phyloP scores from a whole-genome alignment of 1,140 invertebrate genomes.

The Macrostomum lignano region DNA sequence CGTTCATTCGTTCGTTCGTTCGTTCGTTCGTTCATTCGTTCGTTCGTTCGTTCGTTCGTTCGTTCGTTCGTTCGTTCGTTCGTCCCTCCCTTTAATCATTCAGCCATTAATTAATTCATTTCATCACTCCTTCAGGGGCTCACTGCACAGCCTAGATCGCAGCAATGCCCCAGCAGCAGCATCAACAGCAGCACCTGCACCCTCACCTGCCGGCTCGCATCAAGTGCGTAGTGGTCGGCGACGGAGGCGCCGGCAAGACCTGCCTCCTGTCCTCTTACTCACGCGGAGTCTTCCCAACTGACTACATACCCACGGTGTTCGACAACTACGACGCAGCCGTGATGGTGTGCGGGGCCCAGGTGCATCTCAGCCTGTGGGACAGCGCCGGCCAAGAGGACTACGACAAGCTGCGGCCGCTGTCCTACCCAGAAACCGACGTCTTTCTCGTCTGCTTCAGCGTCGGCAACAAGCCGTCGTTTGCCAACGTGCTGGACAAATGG shows the following conservation, averaged over 20 bases:
- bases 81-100: too few relatives aligned
- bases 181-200: too few relatives aligned
- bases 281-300: not conserved
- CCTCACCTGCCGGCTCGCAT: too few relatives aligned
- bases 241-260: slow-evolving; percentile 4
- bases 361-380: slow-evolving; percentile 54
- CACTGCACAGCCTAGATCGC: too few relatives aligned
- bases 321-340: slow-evolving; percentile 85
- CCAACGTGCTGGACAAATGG: slow-evolving; percentile 99
- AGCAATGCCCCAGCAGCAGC: too few relatives aligned
- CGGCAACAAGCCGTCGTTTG: slow-evolving; percentile 88
- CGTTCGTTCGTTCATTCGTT: too few relatives aligned
- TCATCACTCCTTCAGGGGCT: too few relatives aligned
- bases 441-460: slow-evolving; percentile 93
- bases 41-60: too few relatives aligned
- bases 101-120: too few relatives aligned
- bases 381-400: slow-evolving; percentile 54
- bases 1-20: too few relatives aligned
- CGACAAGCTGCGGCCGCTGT: slow-evolving; percentile 66
- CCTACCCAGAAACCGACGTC: slow-evolving; percentile 87
- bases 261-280: slow-evolving; percentile 3
- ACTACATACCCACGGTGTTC: slow-evolving; percentile 3
- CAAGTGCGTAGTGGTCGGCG: slow-evolving; percentile 77
- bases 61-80: too few relatives aligned
- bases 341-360: slow-evolving; percentile 91